Conservation (phyloP, 1,140 invertebrate species). For the Plectrocnemia conspersa region DNA sequence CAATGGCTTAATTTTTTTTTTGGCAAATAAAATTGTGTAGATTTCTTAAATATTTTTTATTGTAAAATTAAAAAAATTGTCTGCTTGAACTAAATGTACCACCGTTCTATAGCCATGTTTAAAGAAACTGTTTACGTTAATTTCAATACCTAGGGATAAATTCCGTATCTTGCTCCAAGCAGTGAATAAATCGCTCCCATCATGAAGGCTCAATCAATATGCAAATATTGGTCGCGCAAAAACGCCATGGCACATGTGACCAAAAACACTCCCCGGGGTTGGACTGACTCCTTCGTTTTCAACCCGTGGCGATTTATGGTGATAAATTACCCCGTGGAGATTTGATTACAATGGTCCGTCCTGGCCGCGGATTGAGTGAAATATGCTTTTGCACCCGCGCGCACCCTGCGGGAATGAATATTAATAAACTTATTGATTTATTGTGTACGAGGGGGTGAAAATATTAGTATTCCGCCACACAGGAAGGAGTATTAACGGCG, state of each 20-base stretch:
- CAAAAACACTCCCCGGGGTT: background rate
- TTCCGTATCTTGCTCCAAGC: too few species aligned
- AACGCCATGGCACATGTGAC: background rate
- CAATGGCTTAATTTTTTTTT: too few species aligned
- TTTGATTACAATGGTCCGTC: conserved; percentile 27
- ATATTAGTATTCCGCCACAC: too few species aligned
- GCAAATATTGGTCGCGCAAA: conserved; percentile 18
- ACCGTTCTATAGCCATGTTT: too few species aligned
- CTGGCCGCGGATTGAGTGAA: conserved; percentile 23
- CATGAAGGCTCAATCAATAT: conserved; percentile 28
- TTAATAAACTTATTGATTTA: conserved; percentile 1
- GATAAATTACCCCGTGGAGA: conserved; percentile 29
- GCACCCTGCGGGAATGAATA: background rate
- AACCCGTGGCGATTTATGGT: conserved; percentile 22
- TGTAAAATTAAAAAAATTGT: too few species aligned
- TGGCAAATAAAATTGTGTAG: too few species aligned
- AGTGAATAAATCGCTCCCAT: too few species aligned
- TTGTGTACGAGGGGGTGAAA: background rate
- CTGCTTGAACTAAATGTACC: too few species aligned
- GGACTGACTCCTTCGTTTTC: background rate
- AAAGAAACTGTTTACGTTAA: too few species aligned
- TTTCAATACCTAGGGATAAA: too few species aligned
- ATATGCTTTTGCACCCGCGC: conserved; percentile 23
- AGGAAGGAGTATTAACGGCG: too few species aligned
- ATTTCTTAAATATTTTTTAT: too few species aligned